phyloP scores from a whole-genome alignment of 1,140 invertebrate genomes.

The Hyphantria cunea region DNA sequence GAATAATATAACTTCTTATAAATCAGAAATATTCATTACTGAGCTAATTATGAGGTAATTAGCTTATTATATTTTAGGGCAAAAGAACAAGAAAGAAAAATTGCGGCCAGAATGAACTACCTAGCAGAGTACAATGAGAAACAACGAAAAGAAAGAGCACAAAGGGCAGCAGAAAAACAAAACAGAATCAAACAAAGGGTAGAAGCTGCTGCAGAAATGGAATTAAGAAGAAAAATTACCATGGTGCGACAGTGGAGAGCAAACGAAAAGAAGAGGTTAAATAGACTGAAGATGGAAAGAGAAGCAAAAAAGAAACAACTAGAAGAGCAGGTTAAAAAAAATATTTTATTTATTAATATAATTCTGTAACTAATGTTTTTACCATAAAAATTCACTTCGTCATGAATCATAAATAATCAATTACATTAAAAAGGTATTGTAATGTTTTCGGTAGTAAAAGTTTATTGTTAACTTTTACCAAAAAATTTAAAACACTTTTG shows the following conservation, averaged over 20 bases:
- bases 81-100: constrained; percentile 70
- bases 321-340: constrained; percentile 54
- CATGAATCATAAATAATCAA: no score
- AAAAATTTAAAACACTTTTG: no score
- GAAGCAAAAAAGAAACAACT: constrained; percentile 52
- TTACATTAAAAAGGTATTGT: no score
- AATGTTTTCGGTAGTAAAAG: no score
- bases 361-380: no score
- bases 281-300: constrained; percentile 56
- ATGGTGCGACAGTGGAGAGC: constrained; percentile 70
- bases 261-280: constrained; percentile 69
- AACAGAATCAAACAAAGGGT: constrained; percentile 71
- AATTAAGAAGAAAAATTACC: constrained; percentile 69
- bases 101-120: constrained; percentile 66
- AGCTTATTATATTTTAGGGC: constrained; percentile 45
- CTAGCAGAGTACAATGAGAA: constrained; percentile 67
- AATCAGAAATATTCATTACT: no score
- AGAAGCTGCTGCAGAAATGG: constrained; percentile 70
- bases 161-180: constrained; percentile 56
- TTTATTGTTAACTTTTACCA: no score
- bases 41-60: no score
- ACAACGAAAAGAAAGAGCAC: constrained; percentile 60
- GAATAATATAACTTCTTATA: no score
- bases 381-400: no score
- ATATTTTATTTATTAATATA: neutral